These are phyloP conservation scores for Choristoneura rosaceana DNA, from an alignment of 2,888 invertebrate genomes.

Conservation along the genomic window DNA sequence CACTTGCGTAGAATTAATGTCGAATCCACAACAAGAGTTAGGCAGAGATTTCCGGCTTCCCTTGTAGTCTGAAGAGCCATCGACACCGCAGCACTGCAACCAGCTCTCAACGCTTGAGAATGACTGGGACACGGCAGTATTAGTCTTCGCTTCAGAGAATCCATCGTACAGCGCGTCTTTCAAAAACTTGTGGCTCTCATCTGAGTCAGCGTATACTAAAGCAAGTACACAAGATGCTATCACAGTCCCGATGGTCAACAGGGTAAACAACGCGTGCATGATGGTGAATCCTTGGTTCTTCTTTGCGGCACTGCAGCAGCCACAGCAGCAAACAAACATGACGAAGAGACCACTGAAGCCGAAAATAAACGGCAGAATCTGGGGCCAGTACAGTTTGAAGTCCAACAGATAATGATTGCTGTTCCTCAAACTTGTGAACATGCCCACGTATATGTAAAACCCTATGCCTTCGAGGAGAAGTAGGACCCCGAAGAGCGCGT, in stretches of 20 bases:
- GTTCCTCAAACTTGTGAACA: constrained; percentile 30
- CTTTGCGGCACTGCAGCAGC: constrained; percentile 28
- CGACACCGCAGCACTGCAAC: constrained; percentile 34
- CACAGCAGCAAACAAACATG: constrained; percentile 32
- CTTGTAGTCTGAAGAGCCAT: constrained; percentile 21
- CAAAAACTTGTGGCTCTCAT: constrained; percentile 17
- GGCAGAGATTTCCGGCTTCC: constrained; percentile 1
- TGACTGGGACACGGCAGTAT: not conserved
- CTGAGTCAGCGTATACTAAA: constrained; percentile 17
- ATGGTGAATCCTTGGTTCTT: constrained; percentile 28
- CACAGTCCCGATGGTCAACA: constrained; percentile 9
- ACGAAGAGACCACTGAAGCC: constrained; percentile 29
- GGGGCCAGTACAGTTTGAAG: constrained; percentile 32
- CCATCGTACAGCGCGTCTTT: constrained; percentile 30
- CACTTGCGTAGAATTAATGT: not conserved
- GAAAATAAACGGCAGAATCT: constrained; percentile 20
- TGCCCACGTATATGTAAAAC: constrained; percentile 17
- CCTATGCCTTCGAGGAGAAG: constrained; percentile 7
- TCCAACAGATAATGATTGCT: constrained; percentile 31
- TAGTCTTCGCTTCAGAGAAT: constrained; percentile 28
- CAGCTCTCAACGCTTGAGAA: constrained; percentile 31
- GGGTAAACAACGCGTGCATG: constrained; percentile 31
- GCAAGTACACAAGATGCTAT: constrained; percentile 15
- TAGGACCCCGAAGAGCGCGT: constrained; percentile 28
- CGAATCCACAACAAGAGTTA: constrained; percentile 29